Evolutionary conservation across 2,888 invertebrate genomes (phyloP), one percentile per base, ranked within the genome.

Genomic region (Germaria angustata): DNA sequence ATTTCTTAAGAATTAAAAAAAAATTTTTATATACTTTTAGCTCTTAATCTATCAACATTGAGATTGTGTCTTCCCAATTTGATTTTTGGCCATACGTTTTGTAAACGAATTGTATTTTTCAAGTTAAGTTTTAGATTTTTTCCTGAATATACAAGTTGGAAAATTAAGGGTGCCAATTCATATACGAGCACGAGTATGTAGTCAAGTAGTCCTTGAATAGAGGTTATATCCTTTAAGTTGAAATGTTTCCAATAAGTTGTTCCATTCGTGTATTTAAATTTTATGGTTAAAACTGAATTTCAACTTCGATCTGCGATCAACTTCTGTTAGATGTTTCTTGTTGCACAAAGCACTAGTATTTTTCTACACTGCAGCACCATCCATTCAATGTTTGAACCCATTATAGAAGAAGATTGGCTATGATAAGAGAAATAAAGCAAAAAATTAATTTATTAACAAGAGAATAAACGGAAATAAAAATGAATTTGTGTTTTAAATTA

Each of bases 281-380:
- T 36, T n/a, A n/a, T 28, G 39, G 53, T 36, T 15, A 32, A 71
- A 73, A 53, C 44, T n/a, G 13, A 76, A 36, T 9, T 71, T 69
- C 53, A 66, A 71, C 46, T 7, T 41, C 71, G 71, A 71, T 75
- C 59, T 75, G 75, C 59, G 53, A 41, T 55, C 53, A 79, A 82
- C 75, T 73, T 78, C 78, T 73, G 65, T 63, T 44, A 32, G 4
- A 7, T 34, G 1, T 53, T 32, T 44, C 34, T 9, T 44, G 20
- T 11, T 20, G 24, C 41, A 55, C 51, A 53, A 71, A 76, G 63
- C 79, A 65, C 79, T 79, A 82, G 36, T 69, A 65, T 75, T 71
- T 77, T 65, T 46, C 75, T 39, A 44, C 28, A 46, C 36, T 59
- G 66, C 75, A 79, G 20, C 79, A 82, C 66, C 66, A 66, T 76